A percentile compares a stretch with the other conserved stretches of the same genome.
These are phyloP conservation scores for Chrysomela aeneicollis DNA, from an alignment of 2,888 invertebrate genomes.

Conservation along the genomic window DNA sequence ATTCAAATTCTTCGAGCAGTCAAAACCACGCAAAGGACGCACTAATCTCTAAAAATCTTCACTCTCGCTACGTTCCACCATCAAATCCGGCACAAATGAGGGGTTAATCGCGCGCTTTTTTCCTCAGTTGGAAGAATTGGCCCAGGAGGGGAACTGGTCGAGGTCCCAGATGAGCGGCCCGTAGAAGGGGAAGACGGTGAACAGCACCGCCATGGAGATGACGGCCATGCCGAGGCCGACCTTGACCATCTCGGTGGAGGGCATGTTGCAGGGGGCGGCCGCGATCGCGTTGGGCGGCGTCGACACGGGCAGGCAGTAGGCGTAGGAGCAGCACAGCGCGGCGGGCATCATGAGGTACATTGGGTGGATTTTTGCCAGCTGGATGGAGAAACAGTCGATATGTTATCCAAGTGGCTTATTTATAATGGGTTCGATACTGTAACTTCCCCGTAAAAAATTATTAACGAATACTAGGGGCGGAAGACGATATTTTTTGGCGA, in stretches of 20 bases:
- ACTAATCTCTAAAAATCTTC: no score
- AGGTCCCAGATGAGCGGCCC: constrained; percentile 74
- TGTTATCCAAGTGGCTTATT: no score
- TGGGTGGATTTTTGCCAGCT: constrained; percentile 74
- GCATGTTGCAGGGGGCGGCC: constrained; percentile 82
- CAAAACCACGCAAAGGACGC: no score
- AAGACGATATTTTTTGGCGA: no score
- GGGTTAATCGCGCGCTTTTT: no score
- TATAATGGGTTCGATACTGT: no score
- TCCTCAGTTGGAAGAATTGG: constrained; percentile 15
- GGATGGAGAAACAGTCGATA: constrained; percentile 22
- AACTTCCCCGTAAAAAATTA: no score
- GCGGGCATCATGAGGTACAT: constrained; percentile 91
- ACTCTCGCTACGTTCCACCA: no score
- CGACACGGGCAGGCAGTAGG: constrained; percentile 93
- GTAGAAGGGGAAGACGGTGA: constrained; percentile 78
- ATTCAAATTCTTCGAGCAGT: no score
- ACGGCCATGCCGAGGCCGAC: constrained; percentile 75
- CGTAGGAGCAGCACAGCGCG: constrained; percentile 88
- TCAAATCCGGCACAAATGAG: no score
- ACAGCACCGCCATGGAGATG: constrained; percentile 76
- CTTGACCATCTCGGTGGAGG: constrained; percentile 79
- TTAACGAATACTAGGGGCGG: no score
- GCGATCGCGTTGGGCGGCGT: constrained; percentile 96
- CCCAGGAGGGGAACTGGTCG: constrained; percentile 71